phyloP scores from a whole-genome alignment of 2,113 vertebrate species.

The Parus major region DNA sequence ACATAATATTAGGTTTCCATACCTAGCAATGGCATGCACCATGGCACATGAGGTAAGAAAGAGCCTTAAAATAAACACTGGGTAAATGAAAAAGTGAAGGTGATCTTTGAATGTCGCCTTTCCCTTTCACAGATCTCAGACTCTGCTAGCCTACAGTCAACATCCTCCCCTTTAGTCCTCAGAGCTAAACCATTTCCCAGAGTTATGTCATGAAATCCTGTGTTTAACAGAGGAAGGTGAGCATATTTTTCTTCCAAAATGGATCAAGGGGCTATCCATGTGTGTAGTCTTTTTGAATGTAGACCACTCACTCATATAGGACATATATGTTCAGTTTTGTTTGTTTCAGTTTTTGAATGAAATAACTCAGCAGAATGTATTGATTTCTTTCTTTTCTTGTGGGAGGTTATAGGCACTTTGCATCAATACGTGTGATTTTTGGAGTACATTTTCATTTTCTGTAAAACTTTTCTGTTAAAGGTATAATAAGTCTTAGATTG shows the following conservation, averaged over 20 bases:
- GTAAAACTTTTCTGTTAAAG: background rate
- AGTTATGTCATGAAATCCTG: background rate
- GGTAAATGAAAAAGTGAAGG: background rate
- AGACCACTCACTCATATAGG: background rate
- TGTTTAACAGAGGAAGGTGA: background rate
- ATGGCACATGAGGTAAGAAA: background rate
- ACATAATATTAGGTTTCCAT: background rate
- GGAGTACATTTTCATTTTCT: background rate
- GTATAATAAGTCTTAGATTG: background rate
- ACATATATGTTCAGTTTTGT: background rate
- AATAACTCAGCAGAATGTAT: background rate
- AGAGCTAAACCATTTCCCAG: background rate
- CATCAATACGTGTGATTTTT: background rate
- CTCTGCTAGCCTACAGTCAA: background rate
- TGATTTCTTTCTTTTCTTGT: background rate
- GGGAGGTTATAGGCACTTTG: background rate
- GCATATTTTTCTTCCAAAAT: background rate
- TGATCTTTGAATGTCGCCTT: background rate
- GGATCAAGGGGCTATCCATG: background rate
- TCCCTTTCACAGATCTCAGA: background rate
- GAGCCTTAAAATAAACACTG: background rate
- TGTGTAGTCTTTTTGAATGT: background rate
- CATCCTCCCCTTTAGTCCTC: background rate
- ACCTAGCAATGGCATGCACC: background rate
- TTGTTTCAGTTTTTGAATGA: background rate